A percentile compares a stretch with the other conserved stretches of the same genome.
phyloP scores from a whole-genome alignment of 30 jellyfish, hydroid and myxozoan species.

The Pseudorhiza aurosa region DNA sequence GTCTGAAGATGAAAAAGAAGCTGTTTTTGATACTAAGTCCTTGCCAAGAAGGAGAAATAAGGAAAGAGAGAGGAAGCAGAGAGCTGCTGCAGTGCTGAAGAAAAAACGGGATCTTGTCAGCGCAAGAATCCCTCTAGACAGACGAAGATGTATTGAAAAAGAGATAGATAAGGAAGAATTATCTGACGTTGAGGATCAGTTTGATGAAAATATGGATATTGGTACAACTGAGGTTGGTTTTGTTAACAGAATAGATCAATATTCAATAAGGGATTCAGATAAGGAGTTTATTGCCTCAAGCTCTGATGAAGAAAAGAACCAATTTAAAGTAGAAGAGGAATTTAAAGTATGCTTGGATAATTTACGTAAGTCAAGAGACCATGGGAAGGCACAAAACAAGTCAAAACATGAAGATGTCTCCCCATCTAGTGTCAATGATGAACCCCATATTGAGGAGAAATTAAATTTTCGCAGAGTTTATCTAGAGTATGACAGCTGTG shows the following conservation, averaged over 20 bases:
- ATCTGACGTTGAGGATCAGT: constrained; percentile 4
- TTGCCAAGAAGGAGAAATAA: constrained; percentile 36
- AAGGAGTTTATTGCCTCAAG: constrained; percentile 48
- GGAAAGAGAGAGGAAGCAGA: constrained; percentile 21
- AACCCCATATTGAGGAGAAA: neutral
- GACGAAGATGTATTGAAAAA: constrained; percentile 20
- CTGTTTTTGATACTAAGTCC: neutral
- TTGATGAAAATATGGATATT: constrained; percentile 6
- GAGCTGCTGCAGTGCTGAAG: constrained; percentile 29
- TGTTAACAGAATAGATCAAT: neutral
- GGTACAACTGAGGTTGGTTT: neutral
- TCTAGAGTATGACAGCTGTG: constrained; percentile 39
- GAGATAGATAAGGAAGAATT: constrained; percentile 15
- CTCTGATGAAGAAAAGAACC: constrained; percentile 29
- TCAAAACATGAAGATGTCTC: neutral
- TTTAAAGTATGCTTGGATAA: neutral
- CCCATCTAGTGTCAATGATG: neutral
- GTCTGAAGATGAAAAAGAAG: constrained; percentile 4
- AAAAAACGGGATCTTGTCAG: constrained; percentile 37
- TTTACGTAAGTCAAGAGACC: constrained; percentile 9
- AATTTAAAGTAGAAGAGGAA: constrained; percentile 1
- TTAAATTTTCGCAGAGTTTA: constrained; percentile 8
- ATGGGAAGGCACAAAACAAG: neutral
- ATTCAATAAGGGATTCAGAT: constrained; percentile 48
- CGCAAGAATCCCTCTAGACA: constrained; percentile 31